These are phyloP conservation scores for Aporrectodea caliginosa DNA, from an alignment of 1,140 invertebrate genomes.

Conservation along the genomic window DNA sequence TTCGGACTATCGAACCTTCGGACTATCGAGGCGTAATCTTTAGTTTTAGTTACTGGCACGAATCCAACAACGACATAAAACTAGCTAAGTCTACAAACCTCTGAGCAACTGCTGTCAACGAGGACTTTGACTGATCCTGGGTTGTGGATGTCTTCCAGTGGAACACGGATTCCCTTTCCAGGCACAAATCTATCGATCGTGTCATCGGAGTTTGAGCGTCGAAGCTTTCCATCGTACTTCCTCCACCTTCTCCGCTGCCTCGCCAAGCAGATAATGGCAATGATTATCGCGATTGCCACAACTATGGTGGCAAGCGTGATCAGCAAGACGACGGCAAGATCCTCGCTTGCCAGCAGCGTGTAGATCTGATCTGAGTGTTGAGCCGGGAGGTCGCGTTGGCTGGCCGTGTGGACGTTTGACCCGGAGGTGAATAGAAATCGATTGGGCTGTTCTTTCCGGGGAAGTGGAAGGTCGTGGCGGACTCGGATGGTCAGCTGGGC, in stretches of 20 bases:
- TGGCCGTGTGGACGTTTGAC: background rate
- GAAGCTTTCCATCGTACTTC: background rate
- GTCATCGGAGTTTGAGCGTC: background rate
- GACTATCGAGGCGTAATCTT: no score
- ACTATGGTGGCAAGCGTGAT: conserved; percentile 10
- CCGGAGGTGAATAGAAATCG: background rate
- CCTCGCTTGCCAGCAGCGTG: conserved; percentile 20
- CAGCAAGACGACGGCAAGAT: conserved; percentile 1
- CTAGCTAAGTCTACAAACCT: no score
- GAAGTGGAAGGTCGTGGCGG: background rate
- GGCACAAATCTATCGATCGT: background rate
- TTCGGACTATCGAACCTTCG: no score
- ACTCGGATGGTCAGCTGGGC: background rate
- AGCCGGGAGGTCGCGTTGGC: background rate
- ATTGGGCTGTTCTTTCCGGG: background rate
- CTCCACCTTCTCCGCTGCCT: background rate
- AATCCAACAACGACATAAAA: no score
- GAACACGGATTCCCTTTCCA: background rate
- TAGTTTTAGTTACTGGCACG: no score
- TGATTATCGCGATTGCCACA: conserved; percentile 5
- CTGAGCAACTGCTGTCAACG: no score
- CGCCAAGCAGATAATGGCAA: conserved; percentile 21
- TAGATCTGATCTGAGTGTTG: background rate
- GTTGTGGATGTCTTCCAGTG: background rate
- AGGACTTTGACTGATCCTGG: no score